Conservation (phyloP, 2,113 vertebrate species). For the Paramisgurnus dabryanus region DNA sequence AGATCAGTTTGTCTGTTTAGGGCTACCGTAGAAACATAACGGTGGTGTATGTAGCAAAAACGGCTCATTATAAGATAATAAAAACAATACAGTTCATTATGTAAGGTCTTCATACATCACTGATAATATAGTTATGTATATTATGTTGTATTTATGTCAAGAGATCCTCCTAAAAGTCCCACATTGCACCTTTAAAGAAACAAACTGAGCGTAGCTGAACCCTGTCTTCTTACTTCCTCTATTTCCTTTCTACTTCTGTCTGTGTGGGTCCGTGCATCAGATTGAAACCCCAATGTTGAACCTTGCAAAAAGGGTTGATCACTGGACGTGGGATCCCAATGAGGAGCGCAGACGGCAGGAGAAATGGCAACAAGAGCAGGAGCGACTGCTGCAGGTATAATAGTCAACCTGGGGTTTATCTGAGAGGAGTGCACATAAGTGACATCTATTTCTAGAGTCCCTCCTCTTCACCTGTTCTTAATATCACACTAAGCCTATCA, state of each 20-base stretch:
- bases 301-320: conserved; percentile 86
- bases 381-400: conserved; percentile 92
- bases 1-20: too few species aligned
- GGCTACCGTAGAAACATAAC: too few species aligned
- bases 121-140: too few species aligned
- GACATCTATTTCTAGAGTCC: not conserved
- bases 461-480: not conserved
- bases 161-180: too few species aligned
- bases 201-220: not conserved
- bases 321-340: conserved; percentile 97
- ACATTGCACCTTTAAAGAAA: too few species aligned
- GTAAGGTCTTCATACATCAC: too few species aligned
- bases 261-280: conserved; percentile 65
- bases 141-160: too few species aligned
- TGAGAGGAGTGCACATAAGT: not conserved
- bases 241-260: conserved; percentile 46
- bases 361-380: conserved; percentile 96
- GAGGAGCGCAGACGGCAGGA: conserved; percentile 94
- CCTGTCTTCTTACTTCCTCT: conserved; percentile 46
- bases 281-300: conserved; percentile 80
- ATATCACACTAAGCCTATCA: not conserved
- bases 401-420: conserved; percentile 42
- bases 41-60: too few species aligned
- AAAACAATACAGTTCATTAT: too few species aligned
- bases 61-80: too few species aligned